Evolutionary conservation across 2,888 invertebrate genomes (phyloP).

Genomic region (Trileptium ribeirensis): DNA sequence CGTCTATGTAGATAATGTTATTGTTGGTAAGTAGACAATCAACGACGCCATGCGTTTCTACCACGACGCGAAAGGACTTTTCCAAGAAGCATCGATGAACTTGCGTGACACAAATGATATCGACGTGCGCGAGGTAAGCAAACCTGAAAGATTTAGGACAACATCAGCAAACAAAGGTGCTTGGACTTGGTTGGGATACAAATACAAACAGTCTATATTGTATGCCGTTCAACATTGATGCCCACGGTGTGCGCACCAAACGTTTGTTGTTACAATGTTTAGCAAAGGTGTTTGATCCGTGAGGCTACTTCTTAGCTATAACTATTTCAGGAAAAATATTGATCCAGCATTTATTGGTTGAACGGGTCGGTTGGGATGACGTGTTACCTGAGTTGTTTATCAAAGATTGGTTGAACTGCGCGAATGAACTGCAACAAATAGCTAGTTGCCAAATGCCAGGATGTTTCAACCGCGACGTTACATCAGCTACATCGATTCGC

Average conservation of each 20-base stretch:
- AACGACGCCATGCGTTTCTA: background rate
- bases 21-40: background rate
- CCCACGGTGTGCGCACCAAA: background rate
- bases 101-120: background rate
- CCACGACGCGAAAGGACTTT: background rate
- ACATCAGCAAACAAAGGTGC: background rate
- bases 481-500: background rate
- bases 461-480: background rate
- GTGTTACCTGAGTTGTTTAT: background rate
- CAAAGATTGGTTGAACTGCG: background rate
- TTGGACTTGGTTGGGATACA: background rate
- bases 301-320: background rate
- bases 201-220: background rate
- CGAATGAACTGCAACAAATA: background rate
- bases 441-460: background rate
- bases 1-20: conserved; percentile 1
- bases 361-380: background rate
- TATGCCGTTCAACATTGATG: background rate
- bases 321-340: background rate
- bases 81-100: background rate
- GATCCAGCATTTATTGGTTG: background rate
- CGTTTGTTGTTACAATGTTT: background rate
- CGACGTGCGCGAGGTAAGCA: background rate
- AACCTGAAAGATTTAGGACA: background rate
- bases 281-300: background rate